Evolutionary conservation across 2,113 vertebrate species (phyloP).

Genomic region (Oryzias curvinotus): DNA sequence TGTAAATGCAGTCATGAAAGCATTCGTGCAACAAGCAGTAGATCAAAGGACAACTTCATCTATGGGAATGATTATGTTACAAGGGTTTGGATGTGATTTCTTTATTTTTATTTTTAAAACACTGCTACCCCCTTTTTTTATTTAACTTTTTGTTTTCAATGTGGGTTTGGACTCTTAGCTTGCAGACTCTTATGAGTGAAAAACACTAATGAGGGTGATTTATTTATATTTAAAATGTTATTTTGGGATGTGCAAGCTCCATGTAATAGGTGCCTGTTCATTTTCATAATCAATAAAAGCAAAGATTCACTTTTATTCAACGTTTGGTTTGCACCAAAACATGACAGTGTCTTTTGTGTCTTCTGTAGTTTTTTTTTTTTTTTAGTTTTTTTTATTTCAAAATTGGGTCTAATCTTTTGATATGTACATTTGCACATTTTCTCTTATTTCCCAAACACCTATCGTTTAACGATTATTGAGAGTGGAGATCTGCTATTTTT

Average conservation of each 20-base stretch:
- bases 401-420: no score
- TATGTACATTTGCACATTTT: background rate
- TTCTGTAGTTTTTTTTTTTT: background rate
- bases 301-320: constrained; percentile 73
- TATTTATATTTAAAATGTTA: constrained; percentile 71
- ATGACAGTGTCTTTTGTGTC: background rate
- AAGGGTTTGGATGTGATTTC: constrained; percentile 38
- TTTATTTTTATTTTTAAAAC: constrained; percentile 1
- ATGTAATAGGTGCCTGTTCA: constrained; percentile 80
- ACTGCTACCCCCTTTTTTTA: background rate
- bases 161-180: constrained; percentile 67
- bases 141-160: constrained; percentile 34
- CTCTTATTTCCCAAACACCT: no score
- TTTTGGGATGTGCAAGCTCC: constrained; percentile 78
- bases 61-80: constrained; percentile 42
- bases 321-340: constrained; percentile 12
- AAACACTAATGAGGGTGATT: constrained; percentile 68
- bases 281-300: constrained; percentile 79
- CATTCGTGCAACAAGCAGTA: constrained; percentile 36
- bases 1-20: constrained; percentile 44
- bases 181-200: constrained; percentile 72
- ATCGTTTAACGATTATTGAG: no score
- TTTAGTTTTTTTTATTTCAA: background rate
- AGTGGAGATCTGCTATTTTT: no score
- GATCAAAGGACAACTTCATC: constrained; percentile 37